These are phyloP conservation scores for Lasiommata megera DNA, from an alignment of 2,888 invertebrate genomes.

Conservation along the genomic window DNA sequence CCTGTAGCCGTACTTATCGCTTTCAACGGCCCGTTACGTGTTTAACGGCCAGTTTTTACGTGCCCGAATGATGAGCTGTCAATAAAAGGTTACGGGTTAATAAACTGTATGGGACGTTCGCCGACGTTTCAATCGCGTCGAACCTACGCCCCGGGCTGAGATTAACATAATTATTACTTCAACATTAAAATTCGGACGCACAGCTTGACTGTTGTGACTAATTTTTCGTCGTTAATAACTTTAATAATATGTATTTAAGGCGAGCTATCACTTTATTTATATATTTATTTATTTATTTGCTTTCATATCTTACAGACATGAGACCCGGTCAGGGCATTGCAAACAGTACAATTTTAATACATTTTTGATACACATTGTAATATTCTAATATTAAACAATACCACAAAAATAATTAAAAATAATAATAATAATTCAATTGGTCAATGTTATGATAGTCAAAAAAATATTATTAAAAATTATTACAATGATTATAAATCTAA, in stretches of 20 bases:
- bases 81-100: slow-evolving; percentile 46
- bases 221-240: slow-evolving; percentile 18
- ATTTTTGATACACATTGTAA: too few species aligned
- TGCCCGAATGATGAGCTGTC: slow-evolving; percentile 24
- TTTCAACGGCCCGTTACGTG: background rate
- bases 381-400: too few species aligned
- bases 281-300: too few species aligned
- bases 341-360: too few species aligned
- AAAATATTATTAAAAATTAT: too few species aligned
- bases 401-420: too few species aligned
- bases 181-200: slow-evolving; percentile 23
- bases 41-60: slow-evolving; percentile 15
- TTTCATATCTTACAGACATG: too few species aligned
- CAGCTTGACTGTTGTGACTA: slow-evolving; percentile 21
- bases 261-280: background rate
- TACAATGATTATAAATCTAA: too few species aligned
- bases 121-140: slow-evolving; percentile 33
- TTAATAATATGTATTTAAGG: slow-evolving; percentile 17
- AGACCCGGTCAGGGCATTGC: too few species aligned
- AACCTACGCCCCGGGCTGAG: slow-evolving; percentile 28
- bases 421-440: too few species aligned
- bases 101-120: slow-evolving; percentile 41
- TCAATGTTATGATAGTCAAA: too few species aligned
- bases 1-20: too few species aligned
- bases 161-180: slow-evolving; percentile 32